These are phyloP conservation scores for Crematogaster levior DNA, from an alignment of 2,888 invertebrate species.

Conservation along the genomic window DNA sequence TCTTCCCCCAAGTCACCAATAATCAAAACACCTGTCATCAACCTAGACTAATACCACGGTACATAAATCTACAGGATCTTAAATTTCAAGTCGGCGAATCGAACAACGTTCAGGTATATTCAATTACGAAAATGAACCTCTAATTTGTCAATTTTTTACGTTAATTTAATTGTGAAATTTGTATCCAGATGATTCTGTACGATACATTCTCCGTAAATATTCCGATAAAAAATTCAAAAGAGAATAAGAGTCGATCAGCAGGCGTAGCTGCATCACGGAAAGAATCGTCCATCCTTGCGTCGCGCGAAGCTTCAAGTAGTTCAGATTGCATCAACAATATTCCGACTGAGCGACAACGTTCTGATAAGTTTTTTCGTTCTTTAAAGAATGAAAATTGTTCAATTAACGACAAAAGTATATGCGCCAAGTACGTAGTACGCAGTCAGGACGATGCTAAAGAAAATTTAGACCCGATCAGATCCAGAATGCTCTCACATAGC, in stretches of 20 bases:
- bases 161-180: neutral
- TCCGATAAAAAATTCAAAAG: constrained; percentile 62
- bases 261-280: neutral
- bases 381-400: neutral
- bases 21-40: constrained; percentile 75
- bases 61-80: constrained; percentile 77
- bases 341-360: neutral
- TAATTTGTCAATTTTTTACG: neutral
- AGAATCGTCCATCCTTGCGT: constrained; percentile 6
- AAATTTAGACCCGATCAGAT: constrained; percentile 75
- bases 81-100: constrained; percentile 77
- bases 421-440: neutral
- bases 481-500: constrained; percentile 42
- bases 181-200: constrained; percentile 77
- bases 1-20: constrained; percentile 59
- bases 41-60: constrained; percentile 81
- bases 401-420: constrained; percentile 31
- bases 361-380: neutral
- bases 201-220: constrained; percentile 79
- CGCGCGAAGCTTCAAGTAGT: constrained; percentile 28
- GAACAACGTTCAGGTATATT: constrained; percentile 77
- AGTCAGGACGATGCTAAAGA: constrained; percentile 76
- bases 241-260: neutral
- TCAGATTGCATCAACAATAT: neutral
- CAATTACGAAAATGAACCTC: neutral